Evolutionary conservation across 1,140 invertebrate genomes (phyloP).

Genomic region (Zaprionus inermis): DNA sequence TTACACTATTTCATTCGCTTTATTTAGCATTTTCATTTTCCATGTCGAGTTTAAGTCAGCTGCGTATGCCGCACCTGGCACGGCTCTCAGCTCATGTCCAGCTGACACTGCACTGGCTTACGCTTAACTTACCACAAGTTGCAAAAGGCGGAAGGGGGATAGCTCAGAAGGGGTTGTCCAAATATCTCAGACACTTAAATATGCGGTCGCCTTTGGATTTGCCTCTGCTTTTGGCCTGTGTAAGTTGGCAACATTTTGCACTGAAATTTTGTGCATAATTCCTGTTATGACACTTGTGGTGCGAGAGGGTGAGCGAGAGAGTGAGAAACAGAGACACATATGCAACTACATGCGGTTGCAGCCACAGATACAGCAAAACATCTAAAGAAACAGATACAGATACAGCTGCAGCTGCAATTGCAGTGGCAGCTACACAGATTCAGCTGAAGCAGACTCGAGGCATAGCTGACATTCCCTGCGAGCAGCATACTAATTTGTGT

Average conservation of each 20-base stretch:
- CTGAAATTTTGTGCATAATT: slow-evolving; percentile 78
- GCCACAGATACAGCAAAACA: slow-evolving; percentile 30
- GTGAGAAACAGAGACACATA: slow-evolving; percentile 14
- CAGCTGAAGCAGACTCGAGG: background rate
- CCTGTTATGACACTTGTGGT: slow-evolving; percentile 75
- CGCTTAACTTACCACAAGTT: background rate
- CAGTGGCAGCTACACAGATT: background rate
- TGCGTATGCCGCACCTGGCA: background rate
- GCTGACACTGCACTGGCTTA: background rate
- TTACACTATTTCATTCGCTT: no score
- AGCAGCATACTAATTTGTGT: slow-evolving; percentile 63
- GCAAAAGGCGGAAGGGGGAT: no score
- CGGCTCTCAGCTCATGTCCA: background rate
- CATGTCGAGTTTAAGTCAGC: background rate
- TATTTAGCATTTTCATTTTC: no score
- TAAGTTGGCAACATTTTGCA: slow-evolving; percentile 56
- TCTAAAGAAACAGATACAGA: slow-evolving; percentile 4
- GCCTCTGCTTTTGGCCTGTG: background rate
- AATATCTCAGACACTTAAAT: slow-evolving; percentile 41
- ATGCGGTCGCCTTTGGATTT: slow-evolving; percentile 38
- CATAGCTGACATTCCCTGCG: slow-evolving; percentile 15
- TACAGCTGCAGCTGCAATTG: background rate
- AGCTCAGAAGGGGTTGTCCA: no score
- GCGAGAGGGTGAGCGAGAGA: slow-evolving; percentile 20
- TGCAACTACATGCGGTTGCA: slow-evolving; percentile 57